Base-by-base conservation (phyloP, 2,888 invertebrate genomes). In the Listrodromus nycthemerus region DNA sequence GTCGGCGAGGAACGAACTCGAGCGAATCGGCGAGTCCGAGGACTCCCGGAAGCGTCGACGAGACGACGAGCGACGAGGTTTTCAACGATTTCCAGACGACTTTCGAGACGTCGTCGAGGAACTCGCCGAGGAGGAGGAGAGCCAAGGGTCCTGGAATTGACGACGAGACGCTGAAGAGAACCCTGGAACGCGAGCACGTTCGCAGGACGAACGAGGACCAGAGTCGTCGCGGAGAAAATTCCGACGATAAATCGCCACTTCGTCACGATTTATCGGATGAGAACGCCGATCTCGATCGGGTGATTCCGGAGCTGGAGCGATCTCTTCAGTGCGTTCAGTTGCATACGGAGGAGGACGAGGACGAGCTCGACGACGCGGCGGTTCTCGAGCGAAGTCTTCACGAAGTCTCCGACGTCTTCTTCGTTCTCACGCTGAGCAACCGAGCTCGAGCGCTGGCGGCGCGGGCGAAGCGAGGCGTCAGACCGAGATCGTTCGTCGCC, bases 381-480 rank as follows among this genome's bases (percentile, higher is more conserved):
- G 45, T 24, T 3, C 50, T 89, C 48, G 87, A 88, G n/a, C 27
- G 67, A 0, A 89, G 89, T 24, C 63, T 89, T 4, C 81, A 82
- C 24, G 87, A 87, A 24, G 85, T 90, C 0, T 90, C 90, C 5
- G 88, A 90, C 33, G 78, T 87, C 4, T 82, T 81, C 30, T 78
- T 83, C 30, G 21, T 87, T 13, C 50, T 90, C 0, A 85, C 87
- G 52, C 19, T 75, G 7, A 86, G 85, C 27, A 90, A 87, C 58
- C 55, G 41, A 48, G 69, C 81, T 21, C 58, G 82, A 41, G 70
- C 71, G 10, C 8, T 80, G 48, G 61, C 63, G 61, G 30, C 83
- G 67, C 66, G 82, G 71, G 10, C 71, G n/a, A 73, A 61, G 24
- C 8, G 55, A 13, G 71, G 66, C 13, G 27, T 45, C 13, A 58